Evolutionary conservation across 2,797 vertebrate genomes (phyloP), one percentile per base, ranked within the genome.

Genomic region (Gephyroberyx darwinii): DNA sequence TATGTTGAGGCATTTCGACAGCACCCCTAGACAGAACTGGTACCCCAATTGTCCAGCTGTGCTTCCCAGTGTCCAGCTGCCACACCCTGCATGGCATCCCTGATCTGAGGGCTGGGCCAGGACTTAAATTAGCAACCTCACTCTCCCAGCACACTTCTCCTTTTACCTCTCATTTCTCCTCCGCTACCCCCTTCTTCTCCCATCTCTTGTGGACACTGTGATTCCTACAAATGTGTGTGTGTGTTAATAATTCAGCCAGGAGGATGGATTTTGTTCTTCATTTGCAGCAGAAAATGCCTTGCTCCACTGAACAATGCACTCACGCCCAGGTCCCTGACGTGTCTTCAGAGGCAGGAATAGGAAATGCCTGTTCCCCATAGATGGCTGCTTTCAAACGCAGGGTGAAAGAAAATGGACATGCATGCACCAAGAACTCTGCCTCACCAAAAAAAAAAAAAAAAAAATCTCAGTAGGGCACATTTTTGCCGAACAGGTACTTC

Each of bases 181-280:
- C 7, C 51, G 71, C 20, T 17, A 17, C 31, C 43, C 71, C 51
- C 37, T 54, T 51, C 39, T 59, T 50, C 63, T 63, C 57, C 33
- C 16, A 43, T 71, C 62, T 69, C 73, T 48, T 47, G 53, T 84
- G 74, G 80, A 78, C 73, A 62, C 61, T 58, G 72, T 54, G 70
- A 75, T 78, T 80, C 77, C 72, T 60, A 19, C 56, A 3, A 26
- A 26, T 26, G 26, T 26, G 72, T 56, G 62, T 81, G 77, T 72
- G 65, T 74, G 74, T 79, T 79, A 93, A 93, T 93, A 90, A 92
- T 93, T 91, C 76, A 91, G 81, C 75, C 84, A 67, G 58, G 22
- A 79, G 70, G 82, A 82, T 79, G 89, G 85, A 88, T 89, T 91
- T 77, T 84, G 78, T 75, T 88, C 84, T 91, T 91, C 83, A 86